Base-by-base conservation (phyloP, 2,888 invertebrate genomes). In the Xestoiulus laeticollis region DNA sequence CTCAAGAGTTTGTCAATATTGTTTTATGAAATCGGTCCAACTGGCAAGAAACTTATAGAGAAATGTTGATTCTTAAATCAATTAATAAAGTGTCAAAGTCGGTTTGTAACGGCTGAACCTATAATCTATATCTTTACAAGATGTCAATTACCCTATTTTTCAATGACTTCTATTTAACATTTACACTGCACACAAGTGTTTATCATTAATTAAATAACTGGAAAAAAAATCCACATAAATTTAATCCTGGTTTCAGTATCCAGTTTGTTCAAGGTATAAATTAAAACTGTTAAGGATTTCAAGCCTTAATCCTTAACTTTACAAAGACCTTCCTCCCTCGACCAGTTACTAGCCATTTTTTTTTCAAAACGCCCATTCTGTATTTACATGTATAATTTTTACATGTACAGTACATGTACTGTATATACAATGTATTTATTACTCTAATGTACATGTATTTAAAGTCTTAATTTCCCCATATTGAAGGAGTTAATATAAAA, bases 11-110 rank as follows among this genome's bases (percentile, higher is more conserved):
- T 26, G 59, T 68, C 59, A 68, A 68, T 68, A 68, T 68, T 22
- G 59, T 68, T 26, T 68, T 22, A 68, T 68, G 22, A 68, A 68
- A 68, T 68, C 59, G 59, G 19, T 22, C 59, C 16, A 68, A 68
- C 22, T 68, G 59, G 22, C 59, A 68, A 68, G 59, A 68, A 68
- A 68, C 22, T 68, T 22, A 26, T 68, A 68, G 10, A 8, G 22
- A 68, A n/a, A 68, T 68, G 59, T 68, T 68, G 22, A 22, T 12
- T 22, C 22, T 68, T 4, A 26, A 68, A 68, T 68, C 59, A 68
- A 68, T 68, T 68, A 68, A 68, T 68, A 68, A 68, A 68, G 59
- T 68, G n/a, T 22, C 22, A 68, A 68, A 68, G 59, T 68, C 59
- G 59, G 8, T 12, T 68, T 8, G 59, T 22, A 68, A 68, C 19